Percentiles rank a stretch among this genome's conserved stretches.
These are phyloP conservation scores for Entomobrya multifasciata DNA, from an alignment of 2,888 invertebrate species.

Conservation along the genomic window DNA sequence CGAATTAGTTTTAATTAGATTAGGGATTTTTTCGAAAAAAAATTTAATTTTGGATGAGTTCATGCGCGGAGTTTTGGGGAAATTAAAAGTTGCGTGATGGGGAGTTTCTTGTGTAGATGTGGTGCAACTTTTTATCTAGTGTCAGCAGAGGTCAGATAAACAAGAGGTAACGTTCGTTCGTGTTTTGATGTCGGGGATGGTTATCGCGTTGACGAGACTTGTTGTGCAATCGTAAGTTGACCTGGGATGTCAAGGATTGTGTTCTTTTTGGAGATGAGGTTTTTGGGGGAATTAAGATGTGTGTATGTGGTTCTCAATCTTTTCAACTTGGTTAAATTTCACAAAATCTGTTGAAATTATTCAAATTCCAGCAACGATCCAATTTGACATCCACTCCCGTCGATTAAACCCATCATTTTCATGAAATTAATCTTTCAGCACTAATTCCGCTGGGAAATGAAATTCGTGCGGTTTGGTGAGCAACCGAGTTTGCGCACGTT, in stretches of 20 bases:
- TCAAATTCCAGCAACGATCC: background rate
- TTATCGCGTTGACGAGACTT: background rate
- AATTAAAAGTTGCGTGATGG: background rate
- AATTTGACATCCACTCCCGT: slow-evolving; percentile 3
- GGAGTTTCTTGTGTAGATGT: background rate
- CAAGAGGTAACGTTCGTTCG: no score
- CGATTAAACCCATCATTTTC: slow-evolving; percentile 61
- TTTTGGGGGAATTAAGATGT: no score
- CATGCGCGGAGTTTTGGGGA: background rate
- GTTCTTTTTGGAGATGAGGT: no score
- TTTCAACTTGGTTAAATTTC: no score
- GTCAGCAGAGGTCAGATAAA: background rate
- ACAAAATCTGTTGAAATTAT: no score
- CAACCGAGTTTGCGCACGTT: background rate
- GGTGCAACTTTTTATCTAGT: background rate
- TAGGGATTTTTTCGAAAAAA: background rate
- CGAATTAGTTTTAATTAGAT: slow-evolving; percentile 35
- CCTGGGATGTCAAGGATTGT: background rate
- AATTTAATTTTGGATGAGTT: background rate
- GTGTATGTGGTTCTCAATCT: no score
- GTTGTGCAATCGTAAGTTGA: no score
- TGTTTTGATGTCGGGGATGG: no score
- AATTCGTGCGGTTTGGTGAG: slow-evolving; percentile 3
- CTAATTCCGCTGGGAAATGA: slow-evolving; percentile 64
- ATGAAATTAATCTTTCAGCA: slow-evolving; percentile 68